phyloP scores from a whole-genome alignment of 2,113 vertebrate species.

The Peromyscus polionotus region DNA sequence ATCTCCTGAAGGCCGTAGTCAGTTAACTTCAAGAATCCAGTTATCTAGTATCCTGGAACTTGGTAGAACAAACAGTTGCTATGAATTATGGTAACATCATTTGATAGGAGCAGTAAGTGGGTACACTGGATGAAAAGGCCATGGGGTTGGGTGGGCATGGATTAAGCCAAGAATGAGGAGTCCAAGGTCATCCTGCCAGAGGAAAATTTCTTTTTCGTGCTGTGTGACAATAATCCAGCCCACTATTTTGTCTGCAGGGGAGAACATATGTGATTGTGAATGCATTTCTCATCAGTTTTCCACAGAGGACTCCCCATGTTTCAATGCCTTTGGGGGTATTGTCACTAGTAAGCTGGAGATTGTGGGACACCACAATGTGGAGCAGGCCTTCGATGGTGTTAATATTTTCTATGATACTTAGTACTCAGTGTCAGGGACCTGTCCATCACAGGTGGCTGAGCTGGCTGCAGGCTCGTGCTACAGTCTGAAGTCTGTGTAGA shows the following conservation, averaged over 20 bases:
- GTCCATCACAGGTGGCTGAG: not conserved
- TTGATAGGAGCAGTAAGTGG: conserved; percentile 98
- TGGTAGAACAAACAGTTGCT: conserved; percentile 96
- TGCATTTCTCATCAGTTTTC: conserved; percentile 95
- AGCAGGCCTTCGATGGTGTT: conserved; percentile 90
- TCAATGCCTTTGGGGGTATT: conserved; percentile 94
- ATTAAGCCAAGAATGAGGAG: conserved; percentile 97
- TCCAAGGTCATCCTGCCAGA: conserved; percentile 95
- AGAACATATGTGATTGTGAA: conserved; percentile 96
- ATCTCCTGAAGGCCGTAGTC: conserved; percentile 95
- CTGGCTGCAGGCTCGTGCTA: not conserved
- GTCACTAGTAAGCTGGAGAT: conserved; percentile 92
- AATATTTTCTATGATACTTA: conserved; percentile 61
- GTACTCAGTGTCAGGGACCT: not conserved
- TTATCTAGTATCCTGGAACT: conserved; percentile 91
- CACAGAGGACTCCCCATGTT: conserved; percentile 96
- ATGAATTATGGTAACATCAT: conserved; percentile 96
- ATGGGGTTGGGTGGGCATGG: conserved; percentile 98
- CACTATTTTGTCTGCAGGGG: conserved; percentile 92
- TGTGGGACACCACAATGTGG: conserved; percentile 91
- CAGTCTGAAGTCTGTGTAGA: not conserved
- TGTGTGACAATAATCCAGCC: conserved; percentile 95
- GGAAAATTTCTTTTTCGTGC: conserved; percentile 96
- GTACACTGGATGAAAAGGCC: conserved; percentile 97
- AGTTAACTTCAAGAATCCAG: conserved; percentile 95